Base-by-base conservation (phyloP, 2,888 invertebrate genomes). In the Athalia rosae region DNA sequence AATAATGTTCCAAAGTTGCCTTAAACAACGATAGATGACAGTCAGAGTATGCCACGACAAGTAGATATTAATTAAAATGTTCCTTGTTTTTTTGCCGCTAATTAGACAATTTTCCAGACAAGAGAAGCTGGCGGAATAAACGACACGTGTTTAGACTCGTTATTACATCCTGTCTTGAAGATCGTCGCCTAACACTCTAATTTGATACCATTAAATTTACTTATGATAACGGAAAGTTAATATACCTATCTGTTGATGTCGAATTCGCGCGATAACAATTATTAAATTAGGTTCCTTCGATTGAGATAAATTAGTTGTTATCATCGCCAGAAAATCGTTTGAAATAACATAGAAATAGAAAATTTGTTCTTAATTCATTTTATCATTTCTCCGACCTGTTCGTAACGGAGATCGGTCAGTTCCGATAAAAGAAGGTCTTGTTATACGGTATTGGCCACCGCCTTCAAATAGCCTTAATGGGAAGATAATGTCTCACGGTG, bases 401-500 rank as follows among this genome's bases (percentile, higher is more conserved):
- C 13, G 43, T 43, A 58, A 58, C 11, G 8, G 6, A 71, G 56
- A 71, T 71, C 58, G 71, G 8, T 28, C 45, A 9, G 71, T 45
- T 71, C 45, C 45, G 71, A 71, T 71, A 71, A 43, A 9, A 28
- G 28, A 28, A 28, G 28, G 28, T 28, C 28, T 28, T 28, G 71
- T 13, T 45, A 50, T 3, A 15, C 13, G 15, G 43, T 45, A 43
- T 28, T 28, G 41, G 45, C 28, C 45, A 58, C n/a, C 58, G 56
- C 13, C 43, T 28, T 28, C 28, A 28, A 43, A 71, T 71, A 6
- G 67, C 41, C 67, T 53, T 67, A 71, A 71, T 71, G 71, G 56
- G 71, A 71, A 71, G 56, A 56, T 71, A 71, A 71, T 58, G 45
- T 43, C 41, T n/a, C 4, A 28, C 53, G 67, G 50, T 67, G 50